Evolutionary conservation across 2,113 vertebrate species (phyloP).

Genomic region (Hemibagrus wyckioides): DNA sequence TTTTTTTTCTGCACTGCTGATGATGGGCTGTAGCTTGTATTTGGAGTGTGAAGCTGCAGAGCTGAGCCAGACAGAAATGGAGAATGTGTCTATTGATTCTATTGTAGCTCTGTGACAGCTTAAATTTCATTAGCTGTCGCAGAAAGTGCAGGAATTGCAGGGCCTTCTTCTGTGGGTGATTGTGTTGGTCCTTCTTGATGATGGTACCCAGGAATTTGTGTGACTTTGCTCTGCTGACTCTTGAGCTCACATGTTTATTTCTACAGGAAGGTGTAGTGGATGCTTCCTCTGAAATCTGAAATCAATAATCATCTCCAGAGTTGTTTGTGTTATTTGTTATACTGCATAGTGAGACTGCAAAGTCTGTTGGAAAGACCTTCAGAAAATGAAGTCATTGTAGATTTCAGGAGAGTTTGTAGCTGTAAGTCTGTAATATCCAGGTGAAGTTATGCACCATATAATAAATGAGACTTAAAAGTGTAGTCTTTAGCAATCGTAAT

Average conservation of each 20-base stretch:
- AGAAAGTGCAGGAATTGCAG: not conserved
- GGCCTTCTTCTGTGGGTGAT: not conserved
- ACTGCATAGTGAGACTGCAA: not conserved
- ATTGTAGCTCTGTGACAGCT: not conserved
- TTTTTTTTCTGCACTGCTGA: not conserved
- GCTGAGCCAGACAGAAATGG: not conserved
- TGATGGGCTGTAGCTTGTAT: not conserved
- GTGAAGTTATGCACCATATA: not conserved
- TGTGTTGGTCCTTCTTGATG: not conserved
- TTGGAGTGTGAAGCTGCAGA: not conserved
- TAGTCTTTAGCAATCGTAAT: not conserved
- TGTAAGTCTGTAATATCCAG: not conserved
- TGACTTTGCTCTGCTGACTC: not conserved
- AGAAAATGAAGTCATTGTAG: not conserved
- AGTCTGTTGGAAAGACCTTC: not conserved
- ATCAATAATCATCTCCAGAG: not conserved
- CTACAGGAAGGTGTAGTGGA: not conserved
- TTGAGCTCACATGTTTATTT: not conserved
- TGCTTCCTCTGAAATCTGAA: not conserved
- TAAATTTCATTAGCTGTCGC: not conserved
- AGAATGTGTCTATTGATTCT: not conserved
- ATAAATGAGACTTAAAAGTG: not conserved
- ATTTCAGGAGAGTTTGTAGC: not conserved
- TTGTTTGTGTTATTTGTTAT: not conserved
- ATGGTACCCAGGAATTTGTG: not conserved